These are phyloP conservation scores for Polydesmus complanatus DNA, from an alignment of 2,888 invertebrate species.

Conservation along the genomic window DNA sequence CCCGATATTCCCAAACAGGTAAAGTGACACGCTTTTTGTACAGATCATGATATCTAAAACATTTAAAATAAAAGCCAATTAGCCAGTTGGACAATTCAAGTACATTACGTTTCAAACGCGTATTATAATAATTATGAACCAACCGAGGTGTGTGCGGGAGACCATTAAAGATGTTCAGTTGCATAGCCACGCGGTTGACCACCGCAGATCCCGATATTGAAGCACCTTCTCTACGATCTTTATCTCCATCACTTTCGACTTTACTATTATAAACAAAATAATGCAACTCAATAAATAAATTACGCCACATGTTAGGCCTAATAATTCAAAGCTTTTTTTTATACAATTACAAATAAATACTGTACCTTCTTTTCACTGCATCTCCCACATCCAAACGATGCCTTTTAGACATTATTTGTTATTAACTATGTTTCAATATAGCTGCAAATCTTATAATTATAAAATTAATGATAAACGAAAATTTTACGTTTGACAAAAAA, in stretches of 20 bases:
- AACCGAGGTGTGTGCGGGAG: slow-evolving; percentile 69
- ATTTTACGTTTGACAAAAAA: no score
- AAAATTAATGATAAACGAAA: no score
- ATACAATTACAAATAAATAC: not conserved
- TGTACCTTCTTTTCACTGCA: slow-evolving; percentile 3
- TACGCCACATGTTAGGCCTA: not conserved
- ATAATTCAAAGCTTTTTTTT: not conserved
- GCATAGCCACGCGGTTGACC: slow-evolving; percentile 26
- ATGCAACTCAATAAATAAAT: not conserved
- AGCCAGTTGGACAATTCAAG: slow-evolving; percentile 27
- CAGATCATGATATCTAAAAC: slow-evolving; percentile 63
- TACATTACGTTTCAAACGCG: no score
- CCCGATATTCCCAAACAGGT: slow-evolving; percentile 95
- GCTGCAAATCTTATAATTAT: no score
- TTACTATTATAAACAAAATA: not conserved
- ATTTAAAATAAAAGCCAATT: not conserved
- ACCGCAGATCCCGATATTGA: not conserved
- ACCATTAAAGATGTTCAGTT: slow-evolving; percentile 61
- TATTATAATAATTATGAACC: slow-evolving; percentile 23
- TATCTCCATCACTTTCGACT: slow-evolving; percentile 2
- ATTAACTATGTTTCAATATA: no score
- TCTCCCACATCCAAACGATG: slow-evolving; percentile 12
- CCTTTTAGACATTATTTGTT: slow-evolving; percentile 13
- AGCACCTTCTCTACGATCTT: not conserved
- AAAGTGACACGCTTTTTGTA: slow-evolving; percentile 75